Conservation (phyloP, 1,140 invertebrate species). For the Samia ricini region DNA sequence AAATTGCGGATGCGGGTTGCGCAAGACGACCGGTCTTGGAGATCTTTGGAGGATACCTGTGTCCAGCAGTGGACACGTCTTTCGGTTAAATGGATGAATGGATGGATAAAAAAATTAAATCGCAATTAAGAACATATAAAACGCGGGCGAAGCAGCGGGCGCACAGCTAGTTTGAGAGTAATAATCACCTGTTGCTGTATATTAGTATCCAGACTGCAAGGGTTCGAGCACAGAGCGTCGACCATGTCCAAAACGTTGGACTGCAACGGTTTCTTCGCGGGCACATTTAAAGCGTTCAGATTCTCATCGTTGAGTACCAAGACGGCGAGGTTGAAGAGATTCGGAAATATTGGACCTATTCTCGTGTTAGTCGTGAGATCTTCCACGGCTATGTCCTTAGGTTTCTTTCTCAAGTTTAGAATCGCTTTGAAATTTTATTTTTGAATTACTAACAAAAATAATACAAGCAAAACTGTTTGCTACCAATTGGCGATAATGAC, state of each 20-base stretch:
- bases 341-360: slow-evolving; percentile 74
- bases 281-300: slow-evolving; percentile 64
- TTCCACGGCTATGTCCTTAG: slow-evolving; percentile 66
- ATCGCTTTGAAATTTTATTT: slow-evolving; percentile 45
- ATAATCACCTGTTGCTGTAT: slow-evolving; percentile 67
- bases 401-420: slow-evolving; percentile 64
- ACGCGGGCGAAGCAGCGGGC: no score
- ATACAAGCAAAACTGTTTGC: no score
- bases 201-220: slow-evolving; percentile 72
- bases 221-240: slow-evolving; percentile 70
- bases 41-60: no score
- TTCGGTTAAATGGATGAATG: no score
- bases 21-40: no score
- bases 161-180: no score
- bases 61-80: no score
- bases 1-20: no score
- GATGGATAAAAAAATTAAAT: no score
- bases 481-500: no score
- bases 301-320: slow-evolving; percentile 72
- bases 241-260: slow-evolving; percentile 73
- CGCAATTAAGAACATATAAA: no score
- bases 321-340: slow-evolving; percentile 71
- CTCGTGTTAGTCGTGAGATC: slow-evolving; percentile 70
- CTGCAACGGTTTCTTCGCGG: slow-evolving; percentile 63
- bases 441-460: no score